phyloP scores from a whole-genome alignment of 2,888 invertebrate species.

The Drosophila pegasa region DNA sequence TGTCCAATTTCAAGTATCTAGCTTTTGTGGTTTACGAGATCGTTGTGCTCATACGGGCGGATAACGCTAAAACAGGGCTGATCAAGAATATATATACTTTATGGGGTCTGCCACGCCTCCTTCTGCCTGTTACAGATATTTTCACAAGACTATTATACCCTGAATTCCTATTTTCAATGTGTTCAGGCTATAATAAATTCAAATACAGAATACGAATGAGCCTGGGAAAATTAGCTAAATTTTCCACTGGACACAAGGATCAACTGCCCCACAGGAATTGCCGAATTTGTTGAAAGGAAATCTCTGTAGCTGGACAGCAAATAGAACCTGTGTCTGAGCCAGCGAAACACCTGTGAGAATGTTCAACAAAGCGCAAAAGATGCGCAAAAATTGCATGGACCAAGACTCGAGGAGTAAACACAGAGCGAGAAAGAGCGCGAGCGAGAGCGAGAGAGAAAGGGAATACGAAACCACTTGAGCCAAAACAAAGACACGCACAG shows the following conservation, averaged over 20 bases:
- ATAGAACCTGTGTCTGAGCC: slow-evolving; percentile 45
- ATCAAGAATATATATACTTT: no score
- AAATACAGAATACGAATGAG: not conserved
- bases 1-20: no score
- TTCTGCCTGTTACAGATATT: no score
- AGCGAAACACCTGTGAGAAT: slow-evolving; percentile 71
- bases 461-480: slow-evolving; percentile 67
- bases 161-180: no score
- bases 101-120: no score
- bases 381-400: slow-evolving; percentile 76
- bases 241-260: not conserved
- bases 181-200: no score
- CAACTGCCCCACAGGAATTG: slow-evolving; percentile 10
- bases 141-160: no score
- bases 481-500: slow-evolving; percentile 54
- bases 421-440: not conserved
- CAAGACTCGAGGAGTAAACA: slow-evolving; percentile 46
- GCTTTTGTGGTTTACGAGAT: no score
- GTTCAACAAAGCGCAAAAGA: slow-evolving; percentile 69
- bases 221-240: slow-evolving; percentile 9
- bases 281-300: slow-evolving; percentile 34
- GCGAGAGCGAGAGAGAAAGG: not conserved
- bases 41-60: no score
- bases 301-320: slow-evolving; percentile 63
- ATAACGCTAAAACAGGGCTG: no score